A percentile compares a stretch with the other conserved stretches of the same genome.
phyloP scores from a whole-genome alignment of 2,113 vertebrate genomes.

The Eidolon helvum region DNA sequence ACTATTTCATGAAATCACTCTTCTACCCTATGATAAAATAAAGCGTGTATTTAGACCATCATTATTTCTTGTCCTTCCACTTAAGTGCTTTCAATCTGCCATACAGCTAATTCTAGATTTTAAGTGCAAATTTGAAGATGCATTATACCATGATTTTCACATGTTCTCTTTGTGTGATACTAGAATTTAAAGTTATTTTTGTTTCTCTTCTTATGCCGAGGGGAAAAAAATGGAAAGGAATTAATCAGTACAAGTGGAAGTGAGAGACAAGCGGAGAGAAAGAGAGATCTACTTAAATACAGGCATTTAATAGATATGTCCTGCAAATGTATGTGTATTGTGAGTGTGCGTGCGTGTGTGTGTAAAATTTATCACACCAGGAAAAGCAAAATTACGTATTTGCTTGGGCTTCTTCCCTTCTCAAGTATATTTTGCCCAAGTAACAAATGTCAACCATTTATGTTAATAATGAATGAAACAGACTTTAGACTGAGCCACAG shows the following conservation, averaged over 20 bases:
- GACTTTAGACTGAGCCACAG: neutral
- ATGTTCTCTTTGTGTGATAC: neutral
- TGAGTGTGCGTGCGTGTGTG: neutral
- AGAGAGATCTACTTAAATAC: neutral
- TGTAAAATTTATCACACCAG: neutral
- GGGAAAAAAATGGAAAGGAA: neutral
- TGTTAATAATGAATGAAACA: neutral
- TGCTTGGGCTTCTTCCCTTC: neutral
- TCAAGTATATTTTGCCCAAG: neutral
- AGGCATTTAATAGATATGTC: neutral
- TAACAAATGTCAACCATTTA: neutral
- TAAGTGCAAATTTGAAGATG: neutral
- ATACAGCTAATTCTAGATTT: neutral
- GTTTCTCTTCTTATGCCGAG: neutral
- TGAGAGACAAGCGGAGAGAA: neutral
- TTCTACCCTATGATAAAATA: neutral
- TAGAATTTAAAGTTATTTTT: slow-evolving; percentile 12
- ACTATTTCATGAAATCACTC: neutral
- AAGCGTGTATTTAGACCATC: neutral
- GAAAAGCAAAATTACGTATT: neutral
- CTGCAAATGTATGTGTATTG: neutral
- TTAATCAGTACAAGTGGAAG: neutral
- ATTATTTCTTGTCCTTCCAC: neutral
- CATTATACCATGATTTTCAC: neutral
- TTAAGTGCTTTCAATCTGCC: neutral